Evolutionary conservation across 2,113 vertebrate species (phyloP).

Genomic region (Euleptes europaea): DNA sequence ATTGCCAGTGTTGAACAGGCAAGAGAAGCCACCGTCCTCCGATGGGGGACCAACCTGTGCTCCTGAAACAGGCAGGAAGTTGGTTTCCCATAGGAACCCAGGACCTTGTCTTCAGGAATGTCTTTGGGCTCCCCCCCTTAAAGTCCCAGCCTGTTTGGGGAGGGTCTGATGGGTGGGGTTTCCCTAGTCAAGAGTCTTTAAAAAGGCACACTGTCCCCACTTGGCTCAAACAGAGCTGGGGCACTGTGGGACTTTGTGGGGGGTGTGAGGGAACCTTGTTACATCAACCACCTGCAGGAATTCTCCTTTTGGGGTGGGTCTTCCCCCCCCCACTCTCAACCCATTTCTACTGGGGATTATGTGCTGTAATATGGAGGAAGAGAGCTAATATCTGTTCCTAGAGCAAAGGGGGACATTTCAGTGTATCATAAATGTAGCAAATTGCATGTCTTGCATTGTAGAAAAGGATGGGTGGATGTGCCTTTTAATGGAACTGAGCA

Average conservation of each 20-base stretch:
- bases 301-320: not conserved
- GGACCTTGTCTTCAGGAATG: conserved; percentile 1
- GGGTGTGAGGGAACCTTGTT: not conserved
- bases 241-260: not conserved
- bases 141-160: conserved; percentile 42
- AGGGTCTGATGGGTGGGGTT: conserved; percentile 61
- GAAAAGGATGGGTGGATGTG: not conserved
- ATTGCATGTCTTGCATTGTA: not conserved
- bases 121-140: conserved; percentile 35
- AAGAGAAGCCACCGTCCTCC: not conserved
- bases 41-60: conserved; percentile 3
- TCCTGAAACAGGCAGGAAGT: not conserved
- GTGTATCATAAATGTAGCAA: not conserved
- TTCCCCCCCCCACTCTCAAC: not conserved
- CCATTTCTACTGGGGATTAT: not conserved
- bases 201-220: conserved; percentile 50
- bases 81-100: not conserved
- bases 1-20: not conserved
- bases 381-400: not conserved
- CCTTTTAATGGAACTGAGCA: conserved; percentile 20
- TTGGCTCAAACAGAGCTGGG: conserved; percentile 17
- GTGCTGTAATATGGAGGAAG: not conserved
- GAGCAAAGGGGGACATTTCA: not conserved
- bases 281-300: conserved; percentile 2
- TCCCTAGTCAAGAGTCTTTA: conserved; percentile 38